phyloP scores from a whole-genome alignment of 2,797 vertebrate species.

The Acanthiza pusilla region DNA sequence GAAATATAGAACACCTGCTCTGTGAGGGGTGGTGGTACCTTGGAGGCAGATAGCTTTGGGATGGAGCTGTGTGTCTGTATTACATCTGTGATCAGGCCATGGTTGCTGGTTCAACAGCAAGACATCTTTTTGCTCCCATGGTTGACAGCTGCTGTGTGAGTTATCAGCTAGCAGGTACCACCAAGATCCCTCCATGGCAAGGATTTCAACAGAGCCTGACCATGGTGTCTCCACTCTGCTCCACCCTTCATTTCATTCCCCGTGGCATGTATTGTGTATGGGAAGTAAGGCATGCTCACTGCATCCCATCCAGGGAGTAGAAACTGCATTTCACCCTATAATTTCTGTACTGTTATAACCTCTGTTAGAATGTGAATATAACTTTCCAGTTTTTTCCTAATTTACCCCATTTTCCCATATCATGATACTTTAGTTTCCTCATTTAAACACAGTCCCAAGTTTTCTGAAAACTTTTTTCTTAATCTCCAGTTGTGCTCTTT shows the following conservation, averaged over 20 bases:
- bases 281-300: not conserved
- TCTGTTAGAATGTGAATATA: not conserved
- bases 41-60: not conserved
- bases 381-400: not conserved
- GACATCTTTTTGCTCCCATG: not conserved
- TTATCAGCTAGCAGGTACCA: not conserved
- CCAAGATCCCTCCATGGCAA: not conserved
- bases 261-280: not conserved
- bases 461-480: not conserved
- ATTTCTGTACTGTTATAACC: not conserved
- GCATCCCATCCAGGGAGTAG: not conserved
- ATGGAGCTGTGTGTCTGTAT: not conserved
- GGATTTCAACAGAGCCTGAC: not conserved
- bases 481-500: not conserved
- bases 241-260: not conserved
- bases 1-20: not conserved
- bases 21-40: not conserved
- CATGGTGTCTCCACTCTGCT: not conserved
- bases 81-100: not conserved
- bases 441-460: not conserved
- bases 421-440: not conserved
- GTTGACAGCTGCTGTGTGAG: not conserved
- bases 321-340: not conserved
- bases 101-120: not conserved
- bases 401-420: not conserved